Base-by-base conservation (phyloP, 2,113 vertebrate species). In the Gymnorhina tibicen region DNA sequence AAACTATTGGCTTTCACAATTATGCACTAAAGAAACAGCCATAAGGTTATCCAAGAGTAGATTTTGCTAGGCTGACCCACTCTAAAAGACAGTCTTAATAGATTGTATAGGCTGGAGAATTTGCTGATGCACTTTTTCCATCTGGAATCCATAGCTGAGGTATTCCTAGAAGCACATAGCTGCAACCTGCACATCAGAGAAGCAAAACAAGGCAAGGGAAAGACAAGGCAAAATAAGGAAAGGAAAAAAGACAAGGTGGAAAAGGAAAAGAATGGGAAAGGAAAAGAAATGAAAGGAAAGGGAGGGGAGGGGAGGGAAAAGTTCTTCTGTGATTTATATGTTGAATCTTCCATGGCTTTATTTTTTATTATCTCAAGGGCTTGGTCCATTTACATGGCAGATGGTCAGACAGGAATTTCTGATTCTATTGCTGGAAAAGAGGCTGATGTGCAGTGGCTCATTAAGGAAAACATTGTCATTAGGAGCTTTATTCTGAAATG, bases 41-140 rank as follows among this genome's bases (percentile, higher is more conserved):
- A 27, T 46, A 79, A 87, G 58, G 24, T 84, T 94, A 42, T 85
- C 80, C 46, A 85, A 83, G 90, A 75, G 63, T 11, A 79, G 42
- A 26, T 63, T 92, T 94, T 82, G 75, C 83, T 69, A 86, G 70
- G 32, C 28, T 94, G 15, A 39, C 21, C 52, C 81, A 84, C 23
- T 68, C 42, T 39, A 55, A 92, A 82, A 90, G 18, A 59, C 79
- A 78, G 50, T 67, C 41, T 92, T 96, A 49, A 70, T 72, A 85
- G 53, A 5, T 76, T 55, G 21, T 82, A 70, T 68, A 89, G 80
- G 63, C 59, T 87, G 47, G 59, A 85, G 66, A 35, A 91, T 87
- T 69, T 32, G n/a, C 63, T 87, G 33, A 73, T 92, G 56, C 41
- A 50, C 47, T 69, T 92, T 97, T 97, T 89, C 85, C 50, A 85